A percentile compares a stretch with the other conserved stretches of the same genome.
These are phyloP conservation scores for Chrysopa pallens DNA, from an alignment of 1,140 invertebrate genomes.

Conservation along the genomic window DNA sequence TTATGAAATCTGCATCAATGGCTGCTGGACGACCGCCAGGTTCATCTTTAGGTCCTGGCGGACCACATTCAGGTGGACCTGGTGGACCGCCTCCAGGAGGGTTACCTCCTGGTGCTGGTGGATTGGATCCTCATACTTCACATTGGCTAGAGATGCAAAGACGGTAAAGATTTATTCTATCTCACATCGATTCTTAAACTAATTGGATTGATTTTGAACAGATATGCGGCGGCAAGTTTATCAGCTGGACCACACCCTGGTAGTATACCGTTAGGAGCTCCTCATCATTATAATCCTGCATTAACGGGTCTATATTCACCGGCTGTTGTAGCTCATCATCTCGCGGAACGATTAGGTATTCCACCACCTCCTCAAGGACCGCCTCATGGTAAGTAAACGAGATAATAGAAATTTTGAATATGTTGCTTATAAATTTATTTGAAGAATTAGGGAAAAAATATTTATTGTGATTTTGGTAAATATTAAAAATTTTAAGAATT, in stretches of 20 bases:
- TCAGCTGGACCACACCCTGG: slow-evolving; percentile 18
- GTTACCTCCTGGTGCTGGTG: slow-evolving; percentile 15
- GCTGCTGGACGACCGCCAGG: slow-evolving; percentile 27
- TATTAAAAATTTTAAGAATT: too few relatives aligned
- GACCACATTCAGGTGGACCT: slow-evolving; percentile 13
- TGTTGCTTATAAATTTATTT: too few relatives aligned
- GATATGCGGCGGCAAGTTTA: slow-evolving; percentile 20
- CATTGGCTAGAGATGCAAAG: background rate
- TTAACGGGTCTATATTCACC: slow-evolving; percentile 12
- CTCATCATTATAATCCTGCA: background rate
- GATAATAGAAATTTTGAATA: too few relatives aligned
- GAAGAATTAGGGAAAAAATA: too few relatives aligned
- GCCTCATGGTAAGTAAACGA: slow-evolving; percentile 3
- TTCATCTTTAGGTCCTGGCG: slow-evolving; percentile 24
- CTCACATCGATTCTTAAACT: background rate
- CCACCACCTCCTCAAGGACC: slow-evolving; percentile 28
- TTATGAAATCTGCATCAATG: slow-evolving; percentile 37
- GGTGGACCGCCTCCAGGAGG: background rate
- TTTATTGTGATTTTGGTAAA: too few relatives aligned
- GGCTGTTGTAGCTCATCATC: slow-evolving; percentile 36
- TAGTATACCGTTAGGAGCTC: background rate
- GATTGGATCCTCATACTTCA: background rate
- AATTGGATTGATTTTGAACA: background rate
- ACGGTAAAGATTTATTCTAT: background rate
- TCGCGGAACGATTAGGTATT: slow-evolving; percentile 66